These are phyloP conservation scores for Pissodes strobi DNA, from an alignment of 1,140 invertebrate genomes.

Conservation along the genomic window DNA sequence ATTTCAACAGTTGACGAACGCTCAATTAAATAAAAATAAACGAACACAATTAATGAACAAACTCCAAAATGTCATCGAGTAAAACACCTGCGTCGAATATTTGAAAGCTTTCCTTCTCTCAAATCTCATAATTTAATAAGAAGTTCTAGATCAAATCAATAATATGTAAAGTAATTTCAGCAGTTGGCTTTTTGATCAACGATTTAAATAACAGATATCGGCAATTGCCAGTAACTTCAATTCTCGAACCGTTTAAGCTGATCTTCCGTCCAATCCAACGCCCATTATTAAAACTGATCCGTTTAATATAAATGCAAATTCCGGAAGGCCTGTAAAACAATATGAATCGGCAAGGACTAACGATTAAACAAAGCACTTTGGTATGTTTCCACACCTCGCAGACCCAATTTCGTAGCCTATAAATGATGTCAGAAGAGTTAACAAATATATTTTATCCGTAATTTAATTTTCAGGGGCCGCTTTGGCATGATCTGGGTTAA, in stretches of 20 bases:
- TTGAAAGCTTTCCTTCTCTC: too few relatives aligned
- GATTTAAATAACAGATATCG: constrained; percentile 27
- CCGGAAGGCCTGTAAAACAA: constrained; percentile 24
- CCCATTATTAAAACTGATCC: constrained; percentile 33
- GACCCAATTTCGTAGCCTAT: background rate
- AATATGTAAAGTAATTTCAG: constrained; percentile 13
- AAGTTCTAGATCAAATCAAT: too few relatives aligned
- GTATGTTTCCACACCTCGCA: constrained; percentile 22
- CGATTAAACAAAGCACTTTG: constrained; percentile 32
- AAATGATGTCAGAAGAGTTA: constrained; percentile 20
- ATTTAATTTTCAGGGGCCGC: constrained; percentile 19
- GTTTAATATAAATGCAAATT: constrained; percentile 37
- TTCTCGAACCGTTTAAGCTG: constrained; percentile 29
- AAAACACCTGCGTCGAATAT: too few relatives aligned
- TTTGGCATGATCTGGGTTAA: constrained; percentile 14
- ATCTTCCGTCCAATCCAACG: constrained; percentile 30
- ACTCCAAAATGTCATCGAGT: too few relatives aligned
- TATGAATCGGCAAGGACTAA: constrained; percentile 18
- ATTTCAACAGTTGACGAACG: too few relatives aligned
- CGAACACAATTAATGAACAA: too few relatives aligned
- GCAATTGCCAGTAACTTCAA: constrained; percentile 12
- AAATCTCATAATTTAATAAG: too few relatives aligned
- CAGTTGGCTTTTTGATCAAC: constrained; percentile 6
- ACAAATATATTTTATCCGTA: constrained; percentile 27
- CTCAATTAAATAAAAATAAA: too few relatives aligned